Evolutionary conservation across 2,797 vertebrate species (phyloP).

Genomic region (Pampus argenteus): DNA sequence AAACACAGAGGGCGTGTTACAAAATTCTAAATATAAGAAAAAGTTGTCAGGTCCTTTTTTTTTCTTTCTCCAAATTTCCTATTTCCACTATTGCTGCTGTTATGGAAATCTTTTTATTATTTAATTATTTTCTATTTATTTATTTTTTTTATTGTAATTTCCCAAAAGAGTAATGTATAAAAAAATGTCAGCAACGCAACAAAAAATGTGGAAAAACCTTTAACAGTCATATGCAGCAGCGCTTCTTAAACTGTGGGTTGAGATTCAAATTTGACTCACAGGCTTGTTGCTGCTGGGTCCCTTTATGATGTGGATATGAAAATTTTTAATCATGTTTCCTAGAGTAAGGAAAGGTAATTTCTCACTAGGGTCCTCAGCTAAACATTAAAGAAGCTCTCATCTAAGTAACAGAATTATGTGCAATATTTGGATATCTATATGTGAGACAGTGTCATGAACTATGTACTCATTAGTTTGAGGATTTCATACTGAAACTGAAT

Average conservation of each 20-base stretch:
- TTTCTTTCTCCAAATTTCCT: neutral
- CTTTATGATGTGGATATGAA: conserved; percentile 67
- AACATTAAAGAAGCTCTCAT: conserved; percentile 49
- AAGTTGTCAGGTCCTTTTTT: neutral
- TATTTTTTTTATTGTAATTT: conserved; percentile 31
- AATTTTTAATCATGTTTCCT: conserved; percentile 72
- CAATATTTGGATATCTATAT: conserved; percentile 31
- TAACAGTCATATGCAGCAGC: conserved; percentile 29
- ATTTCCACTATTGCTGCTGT: conserved; percentile 6
- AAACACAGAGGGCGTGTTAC: conserved; percentile 11
- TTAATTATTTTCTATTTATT: too few relatives aligned
- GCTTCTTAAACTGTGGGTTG: conserved; percentile 35
- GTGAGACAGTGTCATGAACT: conserved; percentile 12
- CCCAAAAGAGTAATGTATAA: conserved; percentile 31
- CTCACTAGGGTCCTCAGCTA: conserved; percentile 56
- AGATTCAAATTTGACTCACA: conserved; percentile 49
- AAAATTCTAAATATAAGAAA: conserved; percentile 3
- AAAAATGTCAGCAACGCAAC: conserved; percentile 33
- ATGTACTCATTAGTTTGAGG: neutral
- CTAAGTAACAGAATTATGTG: conserved; percentile 31
- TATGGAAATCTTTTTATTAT: conserved; percentile 20
- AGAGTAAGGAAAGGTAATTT: conserved; percentile 54
- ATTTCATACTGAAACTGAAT: too few relatives aligned
- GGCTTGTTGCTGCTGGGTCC: conserved; percentile 53
- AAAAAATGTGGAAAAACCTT: conserved; percentile 40